These are phyloP conservation scores for Aegithalos caudatus DNA, from an alignment of 2,113 vertebrate species.

Conservation along the genomic window DNA sequence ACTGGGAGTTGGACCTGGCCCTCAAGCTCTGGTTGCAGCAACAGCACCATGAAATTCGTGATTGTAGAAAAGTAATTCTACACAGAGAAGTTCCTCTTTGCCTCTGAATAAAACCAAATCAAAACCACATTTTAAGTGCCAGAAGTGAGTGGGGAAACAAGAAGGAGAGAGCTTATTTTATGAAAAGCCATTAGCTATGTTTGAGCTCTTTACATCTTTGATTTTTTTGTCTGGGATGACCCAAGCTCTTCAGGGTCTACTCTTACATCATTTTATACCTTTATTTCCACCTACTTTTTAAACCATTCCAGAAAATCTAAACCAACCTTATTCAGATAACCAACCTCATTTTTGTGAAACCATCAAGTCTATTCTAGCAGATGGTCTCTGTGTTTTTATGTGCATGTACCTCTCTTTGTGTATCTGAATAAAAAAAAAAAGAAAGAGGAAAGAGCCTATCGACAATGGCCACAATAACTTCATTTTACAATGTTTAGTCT, in stretches of 20 bases:
- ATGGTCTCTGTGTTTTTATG: background rate
- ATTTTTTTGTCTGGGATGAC: background rate
- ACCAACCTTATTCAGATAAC: background rate
- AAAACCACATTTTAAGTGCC: background rate
- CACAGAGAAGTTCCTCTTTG: background rate
- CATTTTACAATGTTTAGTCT: background rate
- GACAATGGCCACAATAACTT: background rate
- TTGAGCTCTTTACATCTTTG: background rate
- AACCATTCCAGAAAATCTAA: background rate
- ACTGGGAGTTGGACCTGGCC: background rate
- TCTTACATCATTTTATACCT: background rate
- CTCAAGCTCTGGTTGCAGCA: background rate
- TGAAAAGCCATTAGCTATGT: background rate
- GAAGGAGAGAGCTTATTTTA: background rate
- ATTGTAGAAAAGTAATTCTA: background rate
- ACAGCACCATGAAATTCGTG: background rate
- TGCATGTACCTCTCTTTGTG: background rate
- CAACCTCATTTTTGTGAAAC: background rate
- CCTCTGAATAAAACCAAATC: background rate
- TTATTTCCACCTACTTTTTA: background rate
- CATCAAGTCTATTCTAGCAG: background rate
- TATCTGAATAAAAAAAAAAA: background rate
- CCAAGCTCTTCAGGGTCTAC: background rate
- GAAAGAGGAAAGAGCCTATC: background rate
- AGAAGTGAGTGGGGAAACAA: background rate